These are phyloP conservation scores for Balanococcus diminutus DNA, from an alignment of 2,888 invertebrate genomes.

Conservation along the genomic window DNA sequence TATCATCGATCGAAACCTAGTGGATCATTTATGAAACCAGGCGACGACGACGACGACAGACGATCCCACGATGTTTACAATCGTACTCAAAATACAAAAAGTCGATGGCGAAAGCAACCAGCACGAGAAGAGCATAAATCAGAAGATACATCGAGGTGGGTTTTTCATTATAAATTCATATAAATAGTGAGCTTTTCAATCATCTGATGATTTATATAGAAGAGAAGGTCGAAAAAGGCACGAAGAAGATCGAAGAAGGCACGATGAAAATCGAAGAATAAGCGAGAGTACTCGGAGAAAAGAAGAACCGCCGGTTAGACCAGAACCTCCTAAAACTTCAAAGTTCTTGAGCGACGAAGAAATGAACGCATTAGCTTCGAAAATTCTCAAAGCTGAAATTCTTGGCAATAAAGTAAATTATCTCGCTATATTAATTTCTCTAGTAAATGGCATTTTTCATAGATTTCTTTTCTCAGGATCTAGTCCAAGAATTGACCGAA, in stretches of 20 bases:
- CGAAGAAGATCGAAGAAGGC: neutral
- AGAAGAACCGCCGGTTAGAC: slow-evolving; percentile 43
- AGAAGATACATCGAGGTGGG: neutral
- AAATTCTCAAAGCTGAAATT: slow-evolving; percentile 91
- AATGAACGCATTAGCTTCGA: slow-evolving; percentile 88
- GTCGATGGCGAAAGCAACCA: slow-evolving; percentile 52
- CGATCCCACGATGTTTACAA: neutral
- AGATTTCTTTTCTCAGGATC: slow-evolving; percentile 62
- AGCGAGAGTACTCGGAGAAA: neutral
- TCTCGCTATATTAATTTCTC: neutral
- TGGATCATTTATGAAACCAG: slow-evolving; percentile 39
- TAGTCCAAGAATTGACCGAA: slow-evolving; percentile 73
- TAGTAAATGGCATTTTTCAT: neutral
- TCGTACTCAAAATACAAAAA: neutral
- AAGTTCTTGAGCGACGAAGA: slow-evolving; percentile 73
- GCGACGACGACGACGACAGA: slow-evolving; percentile 52
- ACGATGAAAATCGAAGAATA: neutral
- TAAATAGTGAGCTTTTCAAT: too few relatives aligned
- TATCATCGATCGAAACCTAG: slow-evolving; percentile 1
- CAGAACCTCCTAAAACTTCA: slow-evolving; percentile 49
- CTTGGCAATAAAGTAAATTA: slow-evolving; percentile 74
- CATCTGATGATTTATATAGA: neutral
- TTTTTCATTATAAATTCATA: too few relatives aligned
- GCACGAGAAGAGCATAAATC: slow-evolving; percentile 31
- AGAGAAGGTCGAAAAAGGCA: neutral